Percentiles rank a stretch among this genome's conserved stretches.
These are phyloP conservation scores for Columba guinea DNA, from an alignment of 2,797 vertebrate genomes.

Conservation along the genomic window DNA sequence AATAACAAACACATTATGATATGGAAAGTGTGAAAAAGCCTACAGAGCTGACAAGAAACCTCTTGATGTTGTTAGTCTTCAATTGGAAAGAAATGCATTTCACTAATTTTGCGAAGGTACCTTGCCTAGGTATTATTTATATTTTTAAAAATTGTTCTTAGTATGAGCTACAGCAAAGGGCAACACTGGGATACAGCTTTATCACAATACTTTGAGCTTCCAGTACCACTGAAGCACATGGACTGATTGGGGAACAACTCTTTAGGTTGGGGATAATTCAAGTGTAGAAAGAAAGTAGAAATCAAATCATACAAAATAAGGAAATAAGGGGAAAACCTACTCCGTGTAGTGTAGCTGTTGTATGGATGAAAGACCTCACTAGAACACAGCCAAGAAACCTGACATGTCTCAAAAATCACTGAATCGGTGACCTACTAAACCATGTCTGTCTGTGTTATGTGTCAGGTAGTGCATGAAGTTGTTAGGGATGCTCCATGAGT, in stretches of 20 bases:
- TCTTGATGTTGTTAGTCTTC: neutral
- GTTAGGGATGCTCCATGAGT: neutral
- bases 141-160: neutral
- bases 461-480: neutral
- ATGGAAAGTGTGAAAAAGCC: neutral
- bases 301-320: neutral
- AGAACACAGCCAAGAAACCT: neutral
- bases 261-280: neutral
- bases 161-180: neutral
- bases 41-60: neutral
- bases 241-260: neutral
- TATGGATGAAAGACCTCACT: neutral
- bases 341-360: neutral
- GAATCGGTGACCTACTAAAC: neutral
- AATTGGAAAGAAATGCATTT: neutral
- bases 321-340: neutral
- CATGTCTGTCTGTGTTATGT: neutral
- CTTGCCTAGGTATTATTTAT: neutral
- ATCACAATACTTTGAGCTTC: neutral
- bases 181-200: neutral
- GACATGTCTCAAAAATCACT: neutral
- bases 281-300: neutral
- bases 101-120: neutral
- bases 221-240: neutral
- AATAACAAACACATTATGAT: neutral